Base-by-base conservation (phyloP, 2,888 invertebrate genomes). In the Drosophila lacicola region DNA sequence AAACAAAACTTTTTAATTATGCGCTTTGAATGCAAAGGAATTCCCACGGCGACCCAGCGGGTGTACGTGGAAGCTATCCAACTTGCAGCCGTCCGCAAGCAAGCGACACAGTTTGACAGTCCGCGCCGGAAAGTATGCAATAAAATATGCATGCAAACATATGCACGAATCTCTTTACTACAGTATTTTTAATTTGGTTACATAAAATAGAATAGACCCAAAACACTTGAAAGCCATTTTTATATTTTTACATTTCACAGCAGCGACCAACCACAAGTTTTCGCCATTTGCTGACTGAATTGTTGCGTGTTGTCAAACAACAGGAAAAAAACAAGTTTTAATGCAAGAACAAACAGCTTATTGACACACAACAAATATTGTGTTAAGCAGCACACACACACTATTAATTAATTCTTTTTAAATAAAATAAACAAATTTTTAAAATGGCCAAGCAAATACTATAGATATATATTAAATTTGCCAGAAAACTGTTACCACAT, bases 1-100 rank as follows among this genome's bases (percentile, higher is more conserved):
- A 71, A 80, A 78, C 70, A 77, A 70, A 82, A 79, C 69, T 75
- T 86, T 85, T 88, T 82, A 77, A 70, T 80, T 80, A 73, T 79
- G 79, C 72, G 77, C 57, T 82, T 58, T 70, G 42, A 70, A 72
- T 68, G 70, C 77, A 69, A 51, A 66, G 58, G 63, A 57, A 70
- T 60, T 72, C 65, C 74, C 74, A 58, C 47, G 14, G 67, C 56
- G 76, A 58, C 44, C 8, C 46, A 33, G 9, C 42, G 56, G 29
- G 37, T 36, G 45, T 33, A 21, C 45, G 11, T 19, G 17, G 9
- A 6, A 17, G 11, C 19, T 19, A 41, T 46, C 33, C 39, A 49
- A 11, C 4, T 39, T 39, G 57, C 41, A 58, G 37, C 39, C 46
- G 45, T 63, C 37, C 45, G 33, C 34, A 39, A 34, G 37, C 25